phyloP scores from a whole-genome alignment of 1,140 invertebrate species.

The Apocrypta bakeri region DNA sequence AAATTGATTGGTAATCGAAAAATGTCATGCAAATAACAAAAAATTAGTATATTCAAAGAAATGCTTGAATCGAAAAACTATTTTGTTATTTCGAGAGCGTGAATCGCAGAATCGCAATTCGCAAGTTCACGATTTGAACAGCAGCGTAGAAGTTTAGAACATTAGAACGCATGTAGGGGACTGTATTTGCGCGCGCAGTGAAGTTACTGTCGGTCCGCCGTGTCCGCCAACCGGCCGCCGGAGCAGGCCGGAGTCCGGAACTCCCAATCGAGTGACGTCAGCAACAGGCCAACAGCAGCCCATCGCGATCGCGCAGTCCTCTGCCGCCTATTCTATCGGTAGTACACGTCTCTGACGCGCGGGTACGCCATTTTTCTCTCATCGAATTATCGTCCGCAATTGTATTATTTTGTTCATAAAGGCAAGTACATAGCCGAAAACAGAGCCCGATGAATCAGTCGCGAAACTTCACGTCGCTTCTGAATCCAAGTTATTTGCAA shows the following conservation, averaged over 20 bases:
- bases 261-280: slow-evolving; percentile 30
- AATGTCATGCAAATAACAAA: too few species aligned
- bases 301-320: neutral
- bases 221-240: too few species aligned
- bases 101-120: too few species aligned
- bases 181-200: too few species aligned
- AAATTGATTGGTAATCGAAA: too few species aligned
- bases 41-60: too few species aligned
- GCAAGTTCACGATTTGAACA: too few species aligned
- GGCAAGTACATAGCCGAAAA: neutral
- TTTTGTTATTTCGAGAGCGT: too few species aligned
- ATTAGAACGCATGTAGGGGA: too few species aligned
- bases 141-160: too few species aligned
- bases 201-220: too few species aligned
- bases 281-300: neutral
- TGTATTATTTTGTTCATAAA: neutral
- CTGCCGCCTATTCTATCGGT: neutral
- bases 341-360: neutral
- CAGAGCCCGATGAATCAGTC: slow-evolving; percentile 68
- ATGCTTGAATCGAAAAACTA: too few species aligned
- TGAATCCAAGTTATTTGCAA: slow-evolving; percentile 76
- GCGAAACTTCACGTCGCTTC: slow-evolving; percentile 73
- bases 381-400: neutral
- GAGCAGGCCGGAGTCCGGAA: slow-evolving; percentile 18
- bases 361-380: neutral